Evolutionary conservation across 2,888 invertebrate species (phyloP).

Genomic region (Amphipyra berbera): DNA sequence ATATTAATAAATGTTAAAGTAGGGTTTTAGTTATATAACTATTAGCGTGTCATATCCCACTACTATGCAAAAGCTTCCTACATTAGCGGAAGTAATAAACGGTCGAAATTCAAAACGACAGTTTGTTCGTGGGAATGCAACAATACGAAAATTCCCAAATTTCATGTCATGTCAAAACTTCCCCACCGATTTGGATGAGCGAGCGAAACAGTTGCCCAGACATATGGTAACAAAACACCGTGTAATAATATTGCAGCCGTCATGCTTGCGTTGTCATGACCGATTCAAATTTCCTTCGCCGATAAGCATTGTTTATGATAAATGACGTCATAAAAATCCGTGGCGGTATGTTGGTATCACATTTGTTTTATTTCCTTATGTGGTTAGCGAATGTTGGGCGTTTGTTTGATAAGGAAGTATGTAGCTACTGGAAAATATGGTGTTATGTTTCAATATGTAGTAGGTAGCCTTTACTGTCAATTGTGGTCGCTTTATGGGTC

Average conservation of each 20-base stretch:
- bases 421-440: constrained; percentile 2
- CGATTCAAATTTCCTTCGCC: constrained; percentile 38
- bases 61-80: too few relatives aligned
- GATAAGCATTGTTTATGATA: constrained; percentile 43
- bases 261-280: constrained; percentile 20
- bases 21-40: too few relatives aligned
- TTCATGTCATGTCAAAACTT: constrained; percentile 11
- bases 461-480: too few relatives aligned
- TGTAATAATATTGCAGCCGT: constrained; percentile 1
- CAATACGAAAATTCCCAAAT: constrained; percentile 50
- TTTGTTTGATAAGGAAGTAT: constrained; percentile 16
- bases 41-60: too few relatives aligned
- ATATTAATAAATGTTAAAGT: too few relatives aligned
- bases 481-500: too few relatives aligned
- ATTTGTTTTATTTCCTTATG: constrained; percentile 17
- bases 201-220: constrained; percentile 50
- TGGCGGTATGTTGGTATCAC: constrained; percentile 12
- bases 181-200: constrained; percentile 57
- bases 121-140: constrained; percentile 50
- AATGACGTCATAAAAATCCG: constrained; percentile 35
- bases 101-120: background rate
- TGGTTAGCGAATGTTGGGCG: background rate
- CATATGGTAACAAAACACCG: constrained; percentile 54
- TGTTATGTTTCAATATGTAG: background rate
- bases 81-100: too few relatives aligned